Evolutionary conservation across 2,797 vertebrate genomes (phyloP).

Genomic region (Denticeps clupeoides): DNA sequence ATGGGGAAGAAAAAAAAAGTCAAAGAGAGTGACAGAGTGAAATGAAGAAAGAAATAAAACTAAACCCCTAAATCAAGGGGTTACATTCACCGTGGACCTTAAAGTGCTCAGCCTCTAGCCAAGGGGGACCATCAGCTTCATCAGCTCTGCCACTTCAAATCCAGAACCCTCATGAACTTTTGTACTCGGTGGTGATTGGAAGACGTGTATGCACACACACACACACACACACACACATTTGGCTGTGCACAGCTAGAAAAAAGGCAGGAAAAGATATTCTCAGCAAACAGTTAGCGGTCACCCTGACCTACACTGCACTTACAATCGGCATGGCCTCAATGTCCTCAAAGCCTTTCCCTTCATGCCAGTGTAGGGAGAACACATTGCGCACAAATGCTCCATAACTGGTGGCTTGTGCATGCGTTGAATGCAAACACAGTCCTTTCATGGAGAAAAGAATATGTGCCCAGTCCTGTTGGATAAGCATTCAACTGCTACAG

Average conservation of each 20-base stretch:
- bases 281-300: not conserved
- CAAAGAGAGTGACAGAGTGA: too few species aligned
- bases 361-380: too few species aligned
- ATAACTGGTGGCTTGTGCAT: not conserved
- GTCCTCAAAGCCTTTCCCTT: too few species aligned
- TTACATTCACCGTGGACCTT: too few species aligned
- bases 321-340: not conserved
- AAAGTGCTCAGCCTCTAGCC: too few species aligned
- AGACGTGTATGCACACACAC: conserved; percentile 1
- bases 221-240: conserved; percentile 1
- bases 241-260: not conserved
- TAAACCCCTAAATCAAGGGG: too few species aligned
- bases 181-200: too few species aligned
- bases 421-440: too few species aligned
- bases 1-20: conserved; percentile 35
- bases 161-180: too few species aligned
- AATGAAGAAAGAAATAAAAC: not conserved
- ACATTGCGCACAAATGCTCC: conserved; percentile 27
- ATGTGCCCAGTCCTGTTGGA: conserved; percentile 4
- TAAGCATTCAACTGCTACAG: conserved; percentile 22
- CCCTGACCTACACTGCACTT: not conserved
- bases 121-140: too few species aligned
- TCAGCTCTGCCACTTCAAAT: too few species aligned
- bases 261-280: not conserved
- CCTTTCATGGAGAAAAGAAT: too few species aligned